Percentiles rank a stretch among this genome's conserved stretches.
These are phyloP conservation scores for Etheostoma cragini DNA, from an alignment of 2,113 vertebrate genomes.

Conservation along the genomic window DNA sequence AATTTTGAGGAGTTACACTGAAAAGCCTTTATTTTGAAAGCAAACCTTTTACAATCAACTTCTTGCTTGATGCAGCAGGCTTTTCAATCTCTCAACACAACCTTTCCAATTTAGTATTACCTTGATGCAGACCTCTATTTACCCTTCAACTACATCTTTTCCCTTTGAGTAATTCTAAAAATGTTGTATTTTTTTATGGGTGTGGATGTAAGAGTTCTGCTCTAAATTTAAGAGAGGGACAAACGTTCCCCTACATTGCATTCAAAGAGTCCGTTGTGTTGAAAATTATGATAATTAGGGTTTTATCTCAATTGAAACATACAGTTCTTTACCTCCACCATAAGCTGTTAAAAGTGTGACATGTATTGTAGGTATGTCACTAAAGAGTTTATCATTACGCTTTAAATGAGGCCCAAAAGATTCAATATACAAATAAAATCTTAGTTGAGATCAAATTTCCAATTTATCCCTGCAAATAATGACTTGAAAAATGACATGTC, in stretches of 20 bases:
- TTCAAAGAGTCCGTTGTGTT: background rate
- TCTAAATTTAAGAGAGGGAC: background rate
- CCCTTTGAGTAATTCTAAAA: background rate
- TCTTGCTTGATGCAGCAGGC: background rate
- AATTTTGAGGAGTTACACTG: background rate
- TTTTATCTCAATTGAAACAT: background rate
- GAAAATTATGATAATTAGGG: background rate
- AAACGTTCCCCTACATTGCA: too few species aligned
- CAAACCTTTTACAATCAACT: background rate
- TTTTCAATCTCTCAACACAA: background rate
- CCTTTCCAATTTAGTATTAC: background rate
- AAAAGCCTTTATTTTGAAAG: conserved; percentile 32
- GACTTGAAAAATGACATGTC: background rate
- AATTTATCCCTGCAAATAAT: background rate
- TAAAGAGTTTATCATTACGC: background rate
- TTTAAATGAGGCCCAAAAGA: background rate
- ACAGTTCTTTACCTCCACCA: background rate
- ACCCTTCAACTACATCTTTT: background rate
- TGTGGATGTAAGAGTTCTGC: background rate
- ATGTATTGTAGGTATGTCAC: too few species aligned
- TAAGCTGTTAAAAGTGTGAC: background rate
- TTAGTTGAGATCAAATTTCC: background rate
- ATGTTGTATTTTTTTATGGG: background rate
- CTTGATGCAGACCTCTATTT: background rate
- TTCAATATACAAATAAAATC: background rate